A percentile compares a stretch with the other conserved stretches of the same genome.
Evolutionary conservation across 2,113 vertebrate genomes (phyloP).

Genomic region (Hipposideros armiger): DNA sequence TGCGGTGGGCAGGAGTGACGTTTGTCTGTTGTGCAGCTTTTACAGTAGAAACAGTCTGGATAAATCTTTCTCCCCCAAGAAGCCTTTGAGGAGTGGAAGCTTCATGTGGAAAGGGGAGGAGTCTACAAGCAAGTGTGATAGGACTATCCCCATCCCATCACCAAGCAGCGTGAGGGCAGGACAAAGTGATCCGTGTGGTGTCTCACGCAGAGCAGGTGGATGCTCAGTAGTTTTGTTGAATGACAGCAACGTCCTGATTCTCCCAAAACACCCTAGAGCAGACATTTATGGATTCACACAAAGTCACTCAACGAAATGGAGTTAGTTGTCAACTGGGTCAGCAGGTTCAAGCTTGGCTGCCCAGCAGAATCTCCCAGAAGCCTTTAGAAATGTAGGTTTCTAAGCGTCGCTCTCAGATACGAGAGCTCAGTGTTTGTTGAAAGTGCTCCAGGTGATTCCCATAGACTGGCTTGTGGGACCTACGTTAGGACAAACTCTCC

Average conservation of each 20-base stretch:
- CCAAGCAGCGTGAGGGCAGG: accelerated
- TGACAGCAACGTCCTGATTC: not conserved
- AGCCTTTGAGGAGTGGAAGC: not conserved
- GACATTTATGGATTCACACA: too few species aligned
- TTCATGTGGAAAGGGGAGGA: not conserved
- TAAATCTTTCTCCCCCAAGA: not conserved
- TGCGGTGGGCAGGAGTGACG: too few species aligned
- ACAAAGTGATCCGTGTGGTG: accelerated
- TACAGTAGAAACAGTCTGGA: not conserved
- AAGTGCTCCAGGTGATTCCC: not conserved
- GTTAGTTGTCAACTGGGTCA: not conserved
- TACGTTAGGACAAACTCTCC: not conserved
- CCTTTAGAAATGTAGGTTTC: not conserved
- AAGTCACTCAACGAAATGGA: not conserved
- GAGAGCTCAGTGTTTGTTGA: not conserved
- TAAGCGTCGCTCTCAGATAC: not conserved
- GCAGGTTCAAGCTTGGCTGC: not conserved
- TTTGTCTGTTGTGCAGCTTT: not conserved
- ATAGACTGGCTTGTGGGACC: not conserved
- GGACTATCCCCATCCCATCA: not conserved
- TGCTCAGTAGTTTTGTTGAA: not conserved
- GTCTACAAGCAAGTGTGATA: not conserved
- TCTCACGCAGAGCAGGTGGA: not conserved
- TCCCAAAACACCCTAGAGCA: not conserved
- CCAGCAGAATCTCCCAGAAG: not conserved